These are phyloP conservation scores for Xyrauchen texanus DNA, from an alignment of 2,113 vertebrate genomes.

Conservation along the genomic window DNA sequence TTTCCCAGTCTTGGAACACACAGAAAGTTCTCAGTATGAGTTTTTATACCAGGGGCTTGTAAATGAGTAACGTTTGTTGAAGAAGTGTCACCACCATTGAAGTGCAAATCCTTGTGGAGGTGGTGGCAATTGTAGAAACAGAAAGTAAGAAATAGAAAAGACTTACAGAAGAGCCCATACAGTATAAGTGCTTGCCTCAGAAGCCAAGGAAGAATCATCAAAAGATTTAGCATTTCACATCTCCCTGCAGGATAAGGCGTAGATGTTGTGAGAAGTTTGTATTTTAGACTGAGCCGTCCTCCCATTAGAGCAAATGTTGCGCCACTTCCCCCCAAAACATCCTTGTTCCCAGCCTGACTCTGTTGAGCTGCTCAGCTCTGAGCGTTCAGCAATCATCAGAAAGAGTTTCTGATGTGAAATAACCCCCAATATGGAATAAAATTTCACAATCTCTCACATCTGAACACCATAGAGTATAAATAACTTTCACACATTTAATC, in stretches of 20 bases:
- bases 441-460: constrained; percentile 45
- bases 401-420: constrained; percentile 49
- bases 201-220: constrained; percentile 13
- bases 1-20: constrained; percentile 5
- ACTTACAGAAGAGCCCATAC: constrained; percentile 13
- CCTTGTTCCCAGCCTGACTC: neutral
- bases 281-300: constrained; percentile 47
- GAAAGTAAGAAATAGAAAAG: constrained; percentile 35
- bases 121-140: neutral
- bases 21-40: constrained; percentile 33
- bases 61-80: constrained; percentile 29
- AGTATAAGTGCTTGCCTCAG: constrained; percentile 32
- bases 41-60: constrained; percentile 36
- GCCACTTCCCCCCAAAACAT: neutral
- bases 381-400: constrained; percentile 40
- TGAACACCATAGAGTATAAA: constrained; percentile 55
- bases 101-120: constrained; percentile 32
- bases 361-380: neutral
- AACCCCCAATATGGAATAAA: constrained; percentile 31
- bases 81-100: constrained; percentile 21
- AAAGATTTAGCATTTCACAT: constrained; percentile 39
- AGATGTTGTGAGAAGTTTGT: constrained; percentile 43
- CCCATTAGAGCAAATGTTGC: constrained; percentile 25
- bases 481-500: constrained; percentile 55
- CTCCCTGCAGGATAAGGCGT: constrained; percentile 29